phyloP scores from a whole-genome alignment of 2,888 invertebrate species.

The Petrolisthes cinctipes region DNA sequence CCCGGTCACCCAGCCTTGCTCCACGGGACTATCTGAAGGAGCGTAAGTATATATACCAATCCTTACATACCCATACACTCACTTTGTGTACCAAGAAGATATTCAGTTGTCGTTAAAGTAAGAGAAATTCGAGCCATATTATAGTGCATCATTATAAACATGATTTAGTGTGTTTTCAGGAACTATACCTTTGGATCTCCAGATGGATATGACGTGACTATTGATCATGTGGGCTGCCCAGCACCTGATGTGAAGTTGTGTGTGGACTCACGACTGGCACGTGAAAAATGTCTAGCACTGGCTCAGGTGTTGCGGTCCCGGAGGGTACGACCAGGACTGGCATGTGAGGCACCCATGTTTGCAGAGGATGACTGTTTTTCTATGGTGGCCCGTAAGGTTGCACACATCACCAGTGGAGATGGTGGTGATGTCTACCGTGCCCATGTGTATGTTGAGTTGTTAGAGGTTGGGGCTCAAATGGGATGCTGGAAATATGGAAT shows the following conservation, averaged over 20 bases:
- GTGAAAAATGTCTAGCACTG: conserved; percentile 81
- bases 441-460: conserved; percentile 19
- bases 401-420: conserved; percentile 75
- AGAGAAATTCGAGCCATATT: neutral
- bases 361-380: conserved; percentile 80
- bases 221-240: conserved; percentile 69
- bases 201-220: conserved; percentile 70
- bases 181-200: neutral
- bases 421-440: conserved; percentile 53
- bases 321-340: conserved; percentile 82
- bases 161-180: no score
- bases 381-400: conserved; percentile 79
- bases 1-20: conserved; percentile 69
- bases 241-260: conserved; percentile 74
- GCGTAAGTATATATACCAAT: conserved; percentile 67
- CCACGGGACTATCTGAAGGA: conserved; percentile 78
- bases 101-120: neutral
- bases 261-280: conserved; percentile 77
- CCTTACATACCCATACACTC: no score
- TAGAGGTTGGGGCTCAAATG: neutral
- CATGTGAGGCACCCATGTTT: conserved; percentile 78
- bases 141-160: no score
- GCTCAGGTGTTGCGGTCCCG: conserved; percentile 81
- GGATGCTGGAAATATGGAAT: neutral
- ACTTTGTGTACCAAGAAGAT: neutral